phyloP scores from a whole-genome alignment of 2,113 vertebrate genomes.

The Sinosuthora webbiana region DNA sequence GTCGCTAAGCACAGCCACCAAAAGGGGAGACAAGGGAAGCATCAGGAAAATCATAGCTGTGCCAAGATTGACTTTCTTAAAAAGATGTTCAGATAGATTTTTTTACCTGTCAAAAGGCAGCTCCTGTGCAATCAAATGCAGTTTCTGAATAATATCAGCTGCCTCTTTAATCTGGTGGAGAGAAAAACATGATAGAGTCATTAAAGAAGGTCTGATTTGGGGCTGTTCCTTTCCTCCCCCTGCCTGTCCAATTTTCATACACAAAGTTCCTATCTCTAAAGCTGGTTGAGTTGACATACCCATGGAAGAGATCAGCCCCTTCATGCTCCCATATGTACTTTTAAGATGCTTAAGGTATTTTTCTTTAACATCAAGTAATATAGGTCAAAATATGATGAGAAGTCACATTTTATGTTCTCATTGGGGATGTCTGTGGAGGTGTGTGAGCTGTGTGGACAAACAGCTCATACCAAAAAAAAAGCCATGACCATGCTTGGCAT shows the following conservation, averaged over 20 bases:
- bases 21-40: background rate
- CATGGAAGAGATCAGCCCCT: background rate
- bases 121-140: slow-evolving; percentile 98
- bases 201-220: background rate
- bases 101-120: slow-evolving; percentile 96
- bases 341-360: background rate
- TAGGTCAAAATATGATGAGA: background rate
- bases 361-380: background rate
- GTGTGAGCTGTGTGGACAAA: background rate
- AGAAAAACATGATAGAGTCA: slow-evolving; percentile 25
- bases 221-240: background rate
- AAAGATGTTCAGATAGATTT: slow-evolving; percentile 47
- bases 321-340: background rate
- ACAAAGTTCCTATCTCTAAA: background rate
- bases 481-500: accelerated
- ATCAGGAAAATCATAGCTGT: background rate
- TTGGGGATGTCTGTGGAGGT: background rate
- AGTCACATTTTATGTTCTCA: background rate
- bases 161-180: slow-evolving; percentile 93
- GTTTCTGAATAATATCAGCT: slow-evolving; percentile 99
- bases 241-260: background rate
- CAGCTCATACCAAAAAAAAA: background rate
- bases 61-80: background rate
- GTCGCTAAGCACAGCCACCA: background rate
- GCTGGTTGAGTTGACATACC: background rate